Evolutionary conservation across 2,797 vertebrate genomes (phyloP), one percentile per base, ranked within the genome.

Genomic region (Kryptolebias ocellatus): DNA sequence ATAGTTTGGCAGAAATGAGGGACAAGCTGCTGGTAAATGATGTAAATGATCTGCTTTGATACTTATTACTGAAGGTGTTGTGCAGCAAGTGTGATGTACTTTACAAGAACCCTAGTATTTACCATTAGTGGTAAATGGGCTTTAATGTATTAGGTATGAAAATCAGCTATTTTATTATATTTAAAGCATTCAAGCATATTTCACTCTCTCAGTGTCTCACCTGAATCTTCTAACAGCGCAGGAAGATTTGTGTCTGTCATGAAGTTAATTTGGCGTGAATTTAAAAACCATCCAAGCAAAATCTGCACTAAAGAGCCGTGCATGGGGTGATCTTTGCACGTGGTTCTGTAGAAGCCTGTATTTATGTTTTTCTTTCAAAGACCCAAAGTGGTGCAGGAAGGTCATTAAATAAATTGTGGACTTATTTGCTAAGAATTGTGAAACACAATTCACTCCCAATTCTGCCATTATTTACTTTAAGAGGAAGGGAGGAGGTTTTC

Each of bases 11-110:
- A 29, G 20, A 20, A 14, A 20, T 61, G 37, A 61, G 60, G 50
- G n/a, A 49, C 24, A 34, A 47, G 56, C 70, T 60, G 46, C 42
- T 61, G 65, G 53, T 61, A 64, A 59, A 64, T 68, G 50, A 67
- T 20, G 44, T 67, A 65, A 42, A 66, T 47, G 42, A 46, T n/a
- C 18, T 44, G 44, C 47, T 70, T 7, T 44, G 49, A 56, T 28
- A 16, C 24, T 50, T 12, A 42, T 42, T 42, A 42, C 11, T 42
- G 11, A 42, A 42, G 39, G 39, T 42, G 39, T 42, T 11, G 10
- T 12, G 39, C 39, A 42, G 11, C 39, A 42, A 12, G 39, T 42
- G 14, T 12, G 39, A 12, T 42, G 11, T 12, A 42, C 39, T 42
- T 12, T 42, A 39, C 37, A 39, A 42, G 39, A 42, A 42, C 11